Base-by-base conservation (phyloP, 2,888 invertebrate species). In the Helicoverpa assulta region DNA sequence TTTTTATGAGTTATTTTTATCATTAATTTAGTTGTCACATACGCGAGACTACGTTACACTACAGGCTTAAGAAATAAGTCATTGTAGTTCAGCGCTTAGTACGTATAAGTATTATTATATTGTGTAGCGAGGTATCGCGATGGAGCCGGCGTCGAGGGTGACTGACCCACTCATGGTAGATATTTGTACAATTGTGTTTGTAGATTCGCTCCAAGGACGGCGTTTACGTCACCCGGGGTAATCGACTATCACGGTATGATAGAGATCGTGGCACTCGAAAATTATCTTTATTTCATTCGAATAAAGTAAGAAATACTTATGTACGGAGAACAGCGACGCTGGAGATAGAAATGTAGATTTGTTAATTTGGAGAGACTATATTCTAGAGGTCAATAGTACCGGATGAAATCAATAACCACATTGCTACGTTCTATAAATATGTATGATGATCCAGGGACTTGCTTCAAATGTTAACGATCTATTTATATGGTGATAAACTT, bases 181-280 rank as follows among this genome's bases (percentile, higher is more conserved):
- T 93, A 92, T 94, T 94, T 94, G 91, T 90, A 92, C 93, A 93
- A 93, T 92, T 93, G 91, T 92, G 92, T 91, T 91, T 91, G 91
- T 92, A 90, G 90, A 90, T 91, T 91, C 89, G 89, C 88, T 89
- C 85, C 94, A 95, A 95, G 95, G 94, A 93, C 94, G 87, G 80
- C 61, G 86, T 90, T 94, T 93, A 91, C 94, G 94, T 94, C 94
- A 94, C 83, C 81, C 84, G 74, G 85, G 86, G 85, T 89, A 88
- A 89, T 90, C 88, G 88, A 86, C 86, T 86, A 84, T 81, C 74
- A 81, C 82, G 67, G 71, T 70, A 69, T 71, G 77, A 85, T 87
- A 67, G 78, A 80, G 54, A 68, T 70, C 69, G 58, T 69, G 77
- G 78, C 84, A 82, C 72, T 64, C 83, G 70, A 89, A 76, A 87